A percentile compares a stretch with the other conserved stretches of the same genome.
Conservation (phyloP, 2,113 vertebrate species). For the Podarcis raffonei region DNA sequence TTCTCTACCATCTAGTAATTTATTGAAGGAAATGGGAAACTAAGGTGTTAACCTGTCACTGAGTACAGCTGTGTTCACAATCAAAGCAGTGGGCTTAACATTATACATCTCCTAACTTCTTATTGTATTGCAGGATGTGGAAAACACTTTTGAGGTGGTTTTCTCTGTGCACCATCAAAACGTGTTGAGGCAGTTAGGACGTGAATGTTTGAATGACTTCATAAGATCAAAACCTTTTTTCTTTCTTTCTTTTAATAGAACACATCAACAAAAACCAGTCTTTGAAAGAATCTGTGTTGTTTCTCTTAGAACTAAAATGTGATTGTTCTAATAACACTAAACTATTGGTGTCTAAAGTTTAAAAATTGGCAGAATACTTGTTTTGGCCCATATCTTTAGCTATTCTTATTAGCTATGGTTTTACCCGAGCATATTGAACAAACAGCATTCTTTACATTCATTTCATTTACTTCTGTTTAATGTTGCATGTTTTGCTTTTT, state of each 20-base stretch:
- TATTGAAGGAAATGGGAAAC: constrained; percentile 7
- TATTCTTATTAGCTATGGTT: neutral
- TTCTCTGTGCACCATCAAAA: neutral
- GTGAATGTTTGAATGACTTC: neutral
- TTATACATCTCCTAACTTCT: neutral
- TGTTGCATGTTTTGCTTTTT: neutral
- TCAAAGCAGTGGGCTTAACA: neutral
- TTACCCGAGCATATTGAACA: constrained; percentile 20
- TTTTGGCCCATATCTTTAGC: constrained; percentile 14
- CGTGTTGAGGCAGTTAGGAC: neutral
- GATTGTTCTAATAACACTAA: neutral
- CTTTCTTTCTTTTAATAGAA: neutral
- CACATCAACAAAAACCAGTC: neutral
- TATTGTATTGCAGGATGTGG: neutral
- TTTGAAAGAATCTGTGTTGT: constrained; percentile 3
- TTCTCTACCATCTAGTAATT: neutral
- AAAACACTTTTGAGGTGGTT: neutral
- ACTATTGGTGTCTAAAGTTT: constrained; percentile 5
- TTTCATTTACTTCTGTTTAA: constrained; percentile 10
- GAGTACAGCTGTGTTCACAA: neutral
- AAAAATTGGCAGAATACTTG: constrained; percentile 6
- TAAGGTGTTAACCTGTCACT: neutral
- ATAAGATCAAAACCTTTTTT: neutral
- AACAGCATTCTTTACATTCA: neutral
- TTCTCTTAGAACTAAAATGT: neutral